Conservation (phyloP, 2,888 invertebrate species). For the Drosophila multiciliata region DNA sequence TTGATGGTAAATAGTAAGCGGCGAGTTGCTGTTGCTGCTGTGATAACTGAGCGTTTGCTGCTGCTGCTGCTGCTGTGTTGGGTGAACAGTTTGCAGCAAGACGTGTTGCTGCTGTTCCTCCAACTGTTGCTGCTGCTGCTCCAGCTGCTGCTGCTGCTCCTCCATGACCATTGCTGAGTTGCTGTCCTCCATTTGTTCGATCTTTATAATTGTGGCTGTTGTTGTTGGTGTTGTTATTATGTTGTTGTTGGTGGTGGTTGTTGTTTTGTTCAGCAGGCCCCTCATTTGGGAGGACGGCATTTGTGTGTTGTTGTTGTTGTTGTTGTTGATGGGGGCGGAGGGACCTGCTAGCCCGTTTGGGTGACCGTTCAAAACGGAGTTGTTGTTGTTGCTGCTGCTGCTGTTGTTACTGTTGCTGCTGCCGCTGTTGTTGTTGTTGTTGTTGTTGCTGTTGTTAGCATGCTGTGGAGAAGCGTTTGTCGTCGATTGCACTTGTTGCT, state of each 20-base stretch:
- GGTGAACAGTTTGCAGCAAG: slow-evolving; percentile 53
- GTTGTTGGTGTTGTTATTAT: slow-evolving; percentile 83
- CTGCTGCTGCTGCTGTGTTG: slow-evolving; percentile 64
- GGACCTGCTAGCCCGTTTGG: slow-evolving; percentile 98
- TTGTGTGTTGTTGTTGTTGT: slow-evolving; percentile 76
- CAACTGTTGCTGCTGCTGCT: slow-evolving; percentile 26
- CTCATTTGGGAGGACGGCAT: slow-evolving; percentile 91
- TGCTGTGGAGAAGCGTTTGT: slow-evolving; percentile 81
- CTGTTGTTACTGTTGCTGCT: slow-evolving; percentile 26
- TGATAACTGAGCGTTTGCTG: slow-evolving; percentile 45
- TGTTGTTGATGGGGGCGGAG: slow-evolving; percentile 91
- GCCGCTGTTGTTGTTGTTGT: slow-evolving; percentile 47
- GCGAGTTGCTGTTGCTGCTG: slow-evolving; percentile 61
- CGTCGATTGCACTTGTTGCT: slow-evolving; percentile 81
- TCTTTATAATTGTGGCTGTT: slow-evolving; percentile 75
- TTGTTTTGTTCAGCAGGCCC: slow-evolving; percentile 95
- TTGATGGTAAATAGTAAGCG: slow-evolving; percentile 57
- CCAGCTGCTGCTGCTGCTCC: slow-evolving; percentile 58
- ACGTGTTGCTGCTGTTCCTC: slow-evolving; percentile 38
- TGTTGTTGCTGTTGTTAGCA: slow-evolving; percentile 63
- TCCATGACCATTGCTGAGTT: slow-evolving; percentile 85
- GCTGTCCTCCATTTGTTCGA: slow-evolving; percentile 82
- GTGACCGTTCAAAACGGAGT: slow-evolving; percentile 88
- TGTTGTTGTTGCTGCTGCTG: slow-evolving; percentile 50
- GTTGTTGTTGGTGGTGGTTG: slow-evolving; percentile 85